phyloP scores from a whole-genome alignment of 2,888 invertebrate species.

The Phrixothrix hirtus region DNA sequence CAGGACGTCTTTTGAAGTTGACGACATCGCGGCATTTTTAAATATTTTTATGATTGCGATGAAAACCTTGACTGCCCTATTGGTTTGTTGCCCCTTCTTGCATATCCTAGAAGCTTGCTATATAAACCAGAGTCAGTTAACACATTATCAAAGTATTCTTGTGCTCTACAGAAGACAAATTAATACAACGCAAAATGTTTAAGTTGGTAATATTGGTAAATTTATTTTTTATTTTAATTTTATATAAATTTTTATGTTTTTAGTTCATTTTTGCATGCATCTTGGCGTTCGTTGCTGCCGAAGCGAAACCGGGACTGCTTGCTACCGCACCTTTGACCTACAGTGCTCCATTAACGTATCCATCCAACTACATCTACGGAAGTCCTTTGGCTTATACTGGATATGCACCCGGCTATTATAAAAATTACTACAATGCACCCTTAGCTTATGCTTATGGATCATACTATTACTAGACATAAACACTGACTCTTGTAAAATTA shows the following conservation, averaged over 20 bases:
- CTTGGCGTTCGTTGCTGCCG: slow-evolving; percentile 56
- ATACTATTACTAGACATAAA: slow-evolving; percentile 19
- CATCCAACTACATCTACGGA: slow-evolving; percentile 35
- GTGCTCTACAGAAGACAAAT: slow-evolving; percentile 28
- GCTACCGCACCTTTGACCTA: slow-evolving; percentile 43
- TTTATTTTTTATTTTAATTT: slow-evolving; percentile 6
- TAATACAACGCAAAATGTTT: slow-evolving; percentile 14
- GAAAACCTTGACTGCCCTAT: slow-evolving; percentile 19
- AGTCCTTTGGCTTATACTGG: slow-evolving; percentile 38
- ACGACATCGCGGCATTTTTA: slow-evolving; percentile 3
- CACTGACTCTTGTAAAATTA: neutral
- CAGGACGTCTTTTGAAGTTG: slow-evolving; percentile 7
- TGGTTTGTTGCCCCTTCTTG: slow-evolving; percentile 17
- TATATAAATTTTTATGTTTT: slow-evolving; percentile 34
- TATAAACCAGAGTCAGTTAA: slow-evolving; percentile 2
- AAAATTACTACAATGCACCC: slow-evolving; percentile 34
- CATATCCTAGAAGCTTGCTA: neutral
- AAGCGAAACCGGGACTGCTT: slow-evolving; percentile 52
- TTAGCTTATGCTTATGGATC: slow-evolving; percentile 33
- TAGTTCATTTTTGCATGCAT: slow-evolving; percentile 58
- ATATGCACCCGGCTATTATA: slow-evolving; percentile 31
- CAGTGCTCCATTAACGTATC: slow-evolving; percentile 19
- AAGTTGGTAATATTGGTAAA: neutral
- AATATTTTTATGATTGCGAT: slow-evolving; percentile 8
- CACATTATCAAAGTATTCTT: neutral